Percentiles rank a stretch among this genome's conserved stretches.
Conservation (phyloP, 2,888 invertebrate genomes). For the Lycaena phlaeas region DNA sequence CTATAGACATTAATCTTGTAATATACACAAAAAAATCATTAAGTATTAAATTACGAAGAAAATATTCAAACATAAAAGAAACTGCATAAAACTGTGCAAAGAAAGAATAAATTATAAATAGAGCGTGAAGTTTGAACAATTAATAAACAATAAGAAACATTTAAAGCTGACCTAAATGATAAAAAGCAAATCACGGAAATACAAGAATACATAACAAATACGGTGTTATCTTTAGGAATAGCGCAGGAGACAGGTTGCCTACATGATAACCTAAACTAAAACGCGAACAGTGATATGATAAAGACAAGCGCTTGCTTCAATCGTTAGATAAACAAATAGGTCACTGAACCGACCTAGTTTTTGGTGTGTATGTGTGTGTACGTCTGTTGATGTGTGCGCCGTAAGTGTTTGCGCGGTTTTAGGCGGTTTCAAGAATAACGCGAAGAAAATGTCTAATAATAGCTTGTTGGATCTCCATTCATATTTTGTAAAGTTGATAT, state of each 20-base stretch:
- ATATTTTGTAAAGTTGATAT: too few species aligned
- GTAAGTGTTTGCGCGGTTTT: neutral
- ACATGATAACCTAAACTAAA: conserved; percentile 60
- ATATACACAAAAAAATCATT: too few species aligned
- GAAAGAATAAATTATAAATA: too few species aligned
- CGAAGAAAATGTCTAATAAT: too few species aligned
- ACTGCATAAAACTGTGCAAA: too few species aligned
- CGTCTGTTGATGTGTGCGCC: neutral
- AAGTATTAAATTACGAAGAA: too few species aligned
- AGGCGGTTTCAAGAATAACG: neutral
- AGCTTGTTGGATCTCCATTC: too few species aligned
- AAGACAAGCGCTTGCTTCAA: conserved; percentile 43
- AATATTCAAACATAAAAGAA: too few species aligned
- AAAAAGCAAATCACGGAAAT: conserved; percentile 7
- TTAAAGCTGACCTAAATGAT: conserved; percentile 9
- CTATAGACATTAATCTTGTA: too few species aligned
- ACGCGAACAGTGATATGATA: conserved; percentile 58
- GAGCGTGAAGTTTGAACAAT: too few species aligned
- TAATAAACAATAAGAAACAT: conserved; percentile 1
- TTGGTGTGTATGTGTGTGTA: conserved; percentile 37
- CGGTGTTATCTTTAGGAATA: conserved; percentile 25
- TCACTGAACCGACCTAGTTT: conserved; percentile 72
- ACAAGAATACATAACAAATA: conserved; percentile 12
- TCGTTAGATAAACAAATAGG: conserved; percentile 72
- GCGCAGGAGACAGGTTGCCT: conserved; percentile 60